Evolutionary conservation across 2,797 vertebrate genomes (phyloP).

Genomic region (Hippopotamyrus pictus): DNA sequence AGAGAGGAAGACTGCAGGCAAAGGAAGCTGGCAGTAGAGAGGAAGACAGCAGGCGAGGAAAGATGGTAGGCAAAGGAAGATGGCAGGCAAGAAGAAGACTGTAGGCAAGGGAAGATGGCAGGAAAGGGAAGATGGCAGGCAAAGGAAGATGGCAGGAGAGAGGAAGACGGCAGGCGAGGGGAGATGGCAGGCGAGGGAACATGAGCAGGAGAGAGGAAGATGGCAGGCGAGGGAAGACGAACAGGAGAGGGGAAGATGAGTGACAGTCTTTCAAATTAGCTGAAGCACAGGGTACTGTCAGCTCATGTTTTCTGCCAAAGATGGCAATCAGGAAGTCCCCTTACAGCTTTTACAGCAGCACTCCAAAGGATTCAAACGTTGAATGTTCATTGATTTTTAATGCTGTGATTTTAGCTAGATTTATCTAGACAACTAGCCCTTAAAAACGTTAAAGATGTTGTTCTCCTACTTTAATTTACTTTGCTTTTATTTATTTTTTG

Average conservation of each 20-base stretch:
- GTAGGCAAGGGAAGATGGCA: not conserved
- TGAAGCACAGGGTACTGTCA: slow-evolving; percentile 15
- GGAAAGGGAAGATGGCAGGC: not conserved
- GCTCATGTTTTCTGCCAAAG: not conserved
- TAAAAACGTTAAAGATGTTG: slow-evolving; percentile 48
- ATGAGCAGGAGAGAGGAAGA: slow-evolving; percentile 1
- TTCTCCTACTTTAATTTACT: slow-evolving; percentile 58
- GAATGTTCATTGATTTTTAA: slow-evolving; percentile 31
- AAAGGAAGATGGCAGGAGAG: no score
- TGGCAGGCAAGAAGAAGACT: not conserved
- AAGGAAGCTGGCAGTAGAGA: not conserved
- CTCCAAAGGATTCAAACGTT: not conserved
- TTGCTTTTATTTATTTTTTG: slow-evolving; percentile 58
- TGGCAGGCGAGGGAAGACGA: not conserved
- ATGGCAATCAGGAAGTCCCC: not conserved
- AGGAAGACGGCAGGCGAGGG: no score
- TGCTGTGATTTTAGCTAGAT: slow-evolving; percentile 31
- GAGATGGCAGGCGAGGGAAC: not conserved
- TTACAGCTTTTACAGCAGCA: not conserved
- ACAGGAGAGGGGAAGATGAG: not conserved
- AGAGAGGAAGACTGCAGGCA: not conserved
- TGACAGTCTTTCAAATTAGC: slow-evolving; percentile 18
- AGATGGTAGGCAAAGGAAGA: not conserved
- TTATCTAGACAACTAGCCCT: slow-evolving; percentile 33
- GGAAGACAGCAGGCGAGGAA: not conserved